Evolutionary conservation across 2,888 invertebrate species (phyloP).

Genomic region (Linnaemya vulpina): DNA sequence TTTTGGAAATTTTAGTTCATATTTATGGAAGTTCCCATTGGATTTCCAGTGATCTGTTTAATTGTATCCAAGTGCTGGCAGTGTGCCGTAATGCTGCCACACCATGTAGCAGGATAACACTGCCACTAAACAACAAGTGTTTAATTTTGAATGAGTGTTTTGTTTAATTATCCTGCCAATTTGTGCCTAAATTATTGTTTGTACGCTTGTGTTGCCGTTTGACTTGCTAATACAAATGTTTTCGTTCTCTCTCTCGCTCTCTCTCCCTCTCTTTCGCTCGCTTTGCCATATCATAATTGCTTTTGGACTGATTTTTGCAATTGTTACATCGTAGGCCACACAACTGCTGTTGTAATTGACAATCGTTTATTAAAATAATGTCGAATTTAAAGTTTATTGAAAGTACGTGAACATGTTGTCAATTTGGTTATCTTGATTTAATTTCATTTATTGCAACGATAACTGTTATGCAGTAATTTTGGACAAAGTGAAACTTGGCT

Average conservation of each 20-base stretch:
- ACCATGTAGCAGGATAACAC: conserved; percentile 18
- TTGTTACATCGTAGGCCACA: not conserved
- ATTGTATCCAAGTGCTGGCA: conserved; percentile 12
- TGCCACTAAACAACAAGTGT: conserved; percentile 55
- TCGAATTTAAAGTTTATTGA: not conserved
- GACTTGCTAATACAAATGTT: not conserved
- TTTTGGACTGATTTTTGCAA: conserved; percentile 23
- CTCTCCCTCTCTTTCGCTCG: no score
- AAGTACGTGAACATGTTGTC: not conserved
- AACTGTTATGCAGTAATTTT: not conserved
- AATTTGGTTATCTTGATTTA: conserved; percentile 34
- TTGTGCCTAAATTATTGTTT: conserved; percentile 2
- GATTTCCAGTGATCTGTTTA: conserved; percentile 50
- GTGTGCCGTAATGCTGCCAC: conserved; percentile 27
- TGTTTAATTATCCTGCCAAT: conserved; percentile 52
- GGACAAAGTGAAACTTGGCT: no score
- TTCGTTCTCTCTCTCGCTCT: not conserved
- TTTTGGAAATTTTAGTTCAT: conserved; percentile 26
- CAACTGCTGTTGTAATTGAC: conserved; percentile 14
- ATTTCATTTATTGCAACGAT: conserved; percentile 9
- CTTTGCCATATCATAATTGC: not conserved
- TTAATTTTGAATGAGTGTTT: conserved; percentile 32
- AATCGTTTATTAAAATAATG: conserved; percentile 36
- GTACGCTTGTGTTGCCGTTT: not conserved
- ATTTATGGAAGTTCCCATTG: conserved; percentile 51